A percentile compares a stretch with the other conserved stretches of the same genome.
Conservation (phyloP, 2,797 vertebrate species). For the Notoglanidium macrostoma region DNA sequence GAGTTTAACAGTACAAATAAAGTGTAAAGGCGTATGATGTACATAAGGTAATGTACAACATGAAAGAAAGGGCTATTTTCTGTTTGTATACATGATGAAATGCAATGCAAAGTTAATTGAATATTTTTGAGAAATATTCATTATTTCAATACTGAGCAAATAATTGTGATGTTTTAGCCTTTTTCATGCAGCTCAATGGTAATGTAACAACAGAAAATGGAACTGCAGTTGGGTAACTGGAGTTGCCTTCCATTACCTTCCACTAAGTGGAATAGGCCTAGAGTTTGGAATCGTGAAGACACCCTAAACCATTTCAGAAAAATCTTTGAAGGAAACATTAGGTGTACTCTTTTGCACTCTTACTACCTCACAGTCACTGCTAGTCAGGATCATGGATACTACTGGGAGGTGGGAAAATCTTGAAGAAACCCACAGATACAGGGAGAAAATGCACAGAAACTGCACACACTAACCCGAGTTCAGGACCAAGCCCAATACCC, state of each 20-base stretch:
- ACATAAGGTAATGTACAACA: background rate
- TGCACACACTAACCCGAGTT: background rate
- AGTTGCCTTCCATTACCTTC: background rate
- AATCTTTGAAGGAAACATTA: constrained; percentile 19
- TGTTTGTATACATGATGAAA: no score
- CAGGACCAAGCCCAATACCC: background rate
- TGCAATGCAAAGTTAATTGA: no score
- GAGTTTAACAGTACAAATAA: background rate
- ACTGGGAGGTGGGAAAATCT: background rate
- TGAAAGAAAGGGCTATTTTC: no score
- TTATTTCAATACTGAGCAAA: no score
- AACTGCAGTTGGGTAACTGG: background rate
- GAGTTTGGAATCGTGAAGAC: background rate
- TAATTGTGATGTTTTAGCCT: no score
- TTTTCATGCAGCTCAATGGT: no score
- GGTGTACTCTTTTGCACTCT: background rate
- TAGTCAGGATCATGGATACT: background rate
- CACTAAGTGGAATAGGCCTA: background rate
- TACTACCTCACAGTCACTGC: background rate
- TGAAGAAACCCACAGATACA: background rate
- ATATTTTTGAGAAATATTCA: no score
- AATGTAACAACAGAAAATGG: no score
- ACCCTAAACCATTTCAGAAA: background rate
- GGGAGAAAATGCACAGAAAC: background rate
- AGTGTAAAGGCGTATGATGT: background rate